Evolutionary conservation across 2,888 invertebrate species (phyloP).

Genomic region (Agonopterix arenella): DNA sequence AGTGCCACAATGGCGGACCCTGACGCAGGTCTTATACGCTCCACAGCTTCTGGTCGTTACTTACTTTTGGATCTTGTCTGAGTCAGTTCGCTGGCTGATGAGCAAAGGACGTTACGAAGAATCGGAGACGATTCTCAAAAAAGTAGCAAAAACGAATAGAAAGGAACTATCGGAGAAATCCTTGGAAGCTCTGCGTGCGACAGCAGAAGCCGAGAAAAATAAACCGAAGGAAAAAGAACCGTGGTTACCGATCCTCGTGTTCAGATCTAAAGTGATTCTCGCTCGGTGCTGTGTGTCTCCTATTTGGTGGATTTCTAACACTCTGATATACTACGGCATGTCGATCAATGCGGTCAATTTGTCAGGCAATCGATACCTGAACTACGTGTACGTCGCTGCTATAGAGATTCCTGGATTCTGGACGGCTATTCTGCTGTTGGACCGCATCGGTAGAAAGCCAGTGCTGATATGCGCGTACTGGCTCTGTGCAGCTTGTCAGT

Average conservation of each 20-base stretch:
- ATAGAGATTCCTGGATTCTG: constrained; percentile 86
- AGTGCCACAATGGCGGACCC: constrained; percentile 81
- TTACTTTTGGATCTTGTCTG: constrained; percentile 84
- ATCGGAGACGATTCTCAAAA: constrained; percentile 78
- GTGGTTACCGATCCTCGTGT: constrained; percentile 45
- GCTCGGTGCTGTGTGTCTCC: constrained; percentile 55
- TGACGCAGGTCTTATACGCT: constrained; percentile 81
- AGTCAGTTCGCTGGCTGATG: constrained; percentile 87
- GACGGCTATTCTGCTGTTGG: constrained; percentile 78
- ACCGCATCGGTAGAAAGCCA: constrained; percentile 79
- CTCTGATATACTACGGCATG: constrained; percentile 83
- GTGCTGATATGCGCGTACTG: constrained; percentile 79
- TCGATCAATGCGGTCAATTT: constrained; percentile 81
- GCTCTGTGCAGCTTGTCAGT: constrained; percentile 79
- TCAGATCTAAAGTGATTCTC: constrained; percentile 43
- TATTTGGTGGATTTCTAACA: constrained; percentile 83
- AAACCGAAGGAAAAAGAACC: constrained; percentile 43
- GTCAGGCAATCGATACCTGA: constrained; percentile 80
- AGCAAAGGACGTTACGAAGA: constrained; percentile 81
- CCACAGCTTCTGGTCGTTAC: constrained; percentile 82
- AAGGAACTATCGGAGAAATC: constrained; percentile 73
- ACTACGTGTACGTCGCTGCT: constrained; percentile 80
- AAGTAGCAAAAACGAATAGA: constrained; percentile 79
- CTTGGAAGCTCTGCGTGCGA: constrained; percentile 51
- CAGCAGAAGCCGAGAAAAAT: constrained; percentile 48